A percentile compares a stretch with the other conserved stretches of the same genome.
These are phyloP conservation scores for Phainopepla nitens DNA, from an alignment of 2,113 vertebrate species.

Conservation along the genomic window DNA sequence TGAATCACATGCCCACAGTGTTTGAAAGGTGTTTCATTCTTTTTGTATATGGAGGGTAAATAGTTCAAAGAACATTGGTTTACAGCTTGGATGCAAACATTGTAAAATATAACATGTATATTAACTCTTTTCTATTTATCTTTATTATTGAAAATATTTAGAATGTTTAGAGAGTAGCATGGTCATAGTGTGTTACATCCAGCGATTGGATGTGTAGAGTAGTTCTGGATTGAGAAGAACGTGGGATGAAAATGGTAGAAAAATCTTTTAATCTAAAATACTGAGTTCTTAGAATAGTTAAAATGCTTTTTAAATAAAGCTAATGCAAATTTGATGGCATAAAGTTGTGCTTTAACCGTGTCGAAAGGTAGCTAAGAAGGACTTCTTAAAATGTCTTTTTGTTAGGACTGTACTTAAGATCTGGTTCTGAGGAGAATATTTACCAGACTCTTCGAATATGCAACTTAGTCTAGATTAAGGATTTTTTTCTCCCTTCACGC, in stretches of 20 bases:
- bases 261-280: slow-evolving; percentile 52
- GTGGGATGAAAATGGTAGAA: slow-evolving; percentile 49
- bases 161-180: slow-evolving; percentile 63
- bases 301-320: slow-evolving; percentile 46
- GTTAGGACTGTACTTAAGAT: slow-evolving; percentile 69
- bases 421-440: slow-evolving; percentile 69
- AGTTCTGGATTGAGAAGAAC: slow-evolving; percentile 59
- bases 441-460: slow-evolving; percentile 77
- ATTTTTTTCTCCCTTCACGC: slow-evolving; percentile 67
- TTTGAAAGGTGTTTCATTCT: slow-evolving; percentile 57
- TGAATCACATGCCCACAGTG: slow-evolving; percentile 70
- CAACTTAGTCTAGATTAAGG: slow-evolving; percentile 77
- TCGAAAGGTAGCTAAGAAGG: slow-evolving; percentile 33
- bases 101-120: slow-evolving; percentile 80
- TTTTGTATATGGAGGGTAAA: slow-evolving; percentile 76
- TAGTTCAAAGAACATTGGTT: slow-evolving; percentile 80
- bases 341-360: slow-evolving; percentile 35
- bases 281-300: slow-evolving; percentile 54
- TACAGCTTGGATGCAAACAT: slow-evolving; percentile 77
- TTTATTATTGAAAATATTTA: slow-evolving; percentile 73
- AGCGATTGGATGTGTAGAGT: slow-evolving; percentile 63
- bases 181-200: slow-evolving; percentile 61
- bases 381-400: slow-evolving; percentile 56
- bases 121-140: slow-evolving; percentile 81
- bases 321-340: slow-evolving; percentile 64